Base-by-base conservation (phyloP, 2,888 invertebrate genomes). In the Macrophya alboannulata region DNA sequence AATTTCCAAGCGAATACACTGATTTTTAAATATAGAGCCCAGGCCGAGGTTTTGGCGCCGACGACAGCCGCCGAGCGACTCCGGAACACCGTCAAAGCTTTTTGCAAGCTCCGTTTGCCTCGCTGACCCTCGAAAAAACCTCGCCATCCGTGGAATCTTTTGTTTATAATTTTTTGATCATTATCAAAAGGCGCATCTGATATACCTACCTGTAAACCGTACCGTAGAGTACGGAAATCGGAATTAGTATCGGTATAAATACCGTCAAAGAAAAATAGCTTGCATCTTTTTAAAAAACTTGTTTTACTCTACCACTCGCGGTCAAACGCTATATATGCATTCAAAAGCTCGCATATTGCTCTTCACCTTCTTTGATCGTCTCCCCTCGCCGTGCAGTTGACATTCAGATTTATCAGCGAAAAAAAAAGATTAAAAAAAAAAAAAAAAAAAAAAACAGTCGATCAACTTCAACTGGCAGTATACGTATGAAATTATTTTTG, bases 81-180 rank as follows among this genome's bases (percentile, higher is more conserved):
- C 85, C 86, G 86, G 81, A 84, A 84, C 85, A 88, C 86, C 91
- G 91, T 93, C 92, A 92, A 93, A 93, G 92, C 92, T 91, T 92
- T 85, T 90, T 90, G 90, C 89, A 89, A 90, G 90, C 90, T 89
- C 89, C 89, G 91, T 89, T 91, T 92, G 92, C 92, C 92, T 92
- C 91, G 92, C 88, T 91, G 92, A 92, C 92, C 92, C 92, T 92
- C 92, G 92, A 93, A 93, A 93, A 93, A 92, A 92, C 91, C 92
- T 91, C 91, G 89, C 93, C 93, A 93, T 93, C 93, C 93, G 93
- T 93, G 93, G 92, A 93, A 93, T 93, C 93, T 93, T 93, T 93
- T 93, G 93, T 93, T 93, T 93, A 93, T 93, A 92, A 92, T 89
- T 92, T 93, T 93, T 93, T 92, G 91, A 93, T 93, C 92, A 93